Base-by-base conservation (phyloP, 2,888 invertebrate genomes). In the Omphaloscelis lunosa region DNA sequence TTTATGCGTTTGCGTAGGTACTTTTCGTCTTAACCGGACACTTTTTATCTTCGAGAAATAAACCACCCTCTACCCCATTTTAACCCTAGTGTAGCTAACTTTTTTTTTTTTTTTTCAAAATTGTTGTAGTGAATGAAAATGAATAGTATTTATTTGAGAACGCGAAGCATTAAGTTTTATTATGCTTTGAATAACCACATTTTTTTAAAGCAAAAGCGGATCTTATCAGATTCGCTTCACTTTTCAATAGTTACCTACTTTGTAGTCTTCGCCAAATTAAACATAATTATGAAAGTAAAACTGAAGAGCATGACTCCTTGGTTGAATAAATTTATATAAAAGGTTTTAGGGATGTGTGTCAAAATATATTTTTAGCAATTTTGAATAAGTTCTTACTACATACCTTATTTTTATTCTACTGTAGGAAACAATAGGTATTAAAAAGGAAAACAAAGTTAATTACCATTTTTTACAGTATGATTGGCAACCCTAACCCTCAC, bases 1-100 rank as follows among this genome's bases (percentile, higher is more conserved):
- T 29, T 48, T 72, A n/a, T 68, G 66, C 59, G 48, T 66, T 79
- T 61, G 73, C n/a, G 77, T 82, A 83, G 84, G 78, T 88, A 88
- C 51, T 58, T 59, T 67, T 48, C 5, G 6, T 75, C 48, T 75
- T 20, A 29, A 53, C 23, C 39, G 29, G 66, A 75, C 20, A 56
- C 23, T 72, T 80, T 75, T 41, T 68, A 72, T 83, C 17, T 63
- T 69, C 51, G 39, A 70, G 77, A 77, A 74, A 72, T 58, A 56
- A 39, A 56, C 59, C 74, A 74, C 71, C 79, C 77, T 72, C 39
- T 63, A n/a, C 75, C 68, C 61, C 23, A 23, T 71, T 65, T 73
- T 66, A 67, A 34, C 75, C 70, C 56, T 39, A 58, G 56, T 56
- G 48, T 51, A 65, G 63, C 5, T 27, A 73, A n/a, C 1, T 39